These are phyloP conservation scores for Sterrhoptilus dennistouni DNA, from an alignment of 2,113 vertebrate genomes.

Conservation along the genomic window DNA sequence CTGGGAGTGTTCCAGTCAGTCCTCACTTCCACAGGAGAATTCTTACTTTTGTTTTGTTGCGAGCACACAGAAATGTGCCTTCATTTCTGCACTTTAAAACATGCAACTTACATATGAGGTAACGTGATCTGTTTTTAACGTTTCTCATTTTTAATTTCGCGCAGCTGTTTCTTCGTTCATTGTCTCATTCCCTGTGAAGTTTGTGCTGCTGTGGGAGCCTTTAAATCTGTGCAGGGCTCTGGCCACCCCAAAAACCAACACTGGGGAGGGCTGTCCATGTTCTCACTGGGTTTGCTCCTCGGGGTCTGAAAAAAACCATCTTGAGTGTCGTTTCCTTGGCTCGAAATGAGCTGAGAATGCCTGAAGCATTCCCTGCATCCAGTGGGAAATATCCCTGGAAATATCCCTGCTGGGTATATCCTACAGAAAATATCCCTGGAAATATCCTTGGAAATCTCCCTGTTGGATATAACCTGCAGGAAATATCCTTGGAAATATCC, in stretches of 20 bases:
- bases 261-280: background rate
- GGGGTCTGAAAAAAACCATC: background rate
- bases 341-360: background rate
- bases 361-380: background rate
- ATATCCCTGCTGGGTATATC: too few relatives aligned
- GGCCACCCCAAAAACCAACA: background rate
- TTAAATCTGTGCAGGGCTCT: background rate
- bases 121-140: background rate
- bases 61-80: background rate
- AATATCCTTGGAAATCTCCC: too few relatives aligned
- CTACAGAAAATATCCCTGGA: too few relatives aligned
- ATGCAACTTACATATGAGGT: slow-evolving; percentile 40
- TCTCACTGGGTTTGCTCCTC: background rate
- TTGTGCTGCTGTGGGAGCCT: background rate
- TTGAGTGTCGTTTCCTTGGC: background rate
- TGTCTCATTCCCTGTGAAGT: background rate
- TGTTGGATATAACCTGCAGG: too few relatives aligned
- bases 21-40: background rate
- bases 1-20: background rate
- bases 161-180: background rate
- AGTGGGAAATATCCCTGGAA: background rate
- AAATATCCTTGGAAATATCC: too few relatives aligned
- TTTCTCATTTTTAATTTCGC: background rate
- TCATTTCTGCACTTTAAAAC: background rate
- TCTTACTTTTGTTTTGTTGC: background rate